Percentiles rank a stretch among this genome's conserved stretches.
Conservation (phyloP, 2,888 invertebrate genomes). For the Harpalus rufipes region DNA sequence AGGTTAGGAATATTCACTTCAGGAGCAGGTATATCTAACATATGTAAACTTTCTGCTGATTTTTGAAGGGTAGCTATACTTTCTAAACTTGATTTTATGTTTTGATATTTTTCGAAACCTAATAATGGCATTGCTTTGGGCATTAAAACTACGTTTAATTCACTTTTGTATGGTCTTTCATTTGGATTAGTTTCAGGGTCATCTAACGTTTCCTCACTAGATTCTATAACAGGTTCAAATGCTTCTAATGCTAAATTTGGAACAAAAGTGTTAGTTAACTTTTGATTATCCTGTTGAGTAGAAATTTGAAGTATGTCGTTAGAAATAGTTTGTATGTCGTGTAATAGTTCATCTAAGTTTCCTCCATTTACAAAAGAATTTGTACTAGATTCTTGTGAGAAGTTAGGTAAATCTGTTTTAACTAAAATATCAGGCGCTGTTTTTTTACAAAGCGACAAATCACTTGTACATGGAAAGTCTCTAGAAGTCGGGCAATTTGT, state of each 20-base stretch:
- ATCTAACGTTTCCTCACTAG: neutral
- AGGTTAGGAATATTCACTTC: constrained; percentile 38
- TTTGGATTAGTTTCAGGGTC: constrained; percentile 58
- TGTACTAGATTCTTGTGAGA: constrained; percentile 69
- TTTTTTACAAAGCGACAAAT: constrained; percentile 36
- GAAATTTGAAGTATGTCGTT: constrained; percentile 74
- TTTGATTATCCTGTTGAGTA: constrained; percentile 27
- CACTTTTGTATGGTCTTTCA: constrained; percentile 75
- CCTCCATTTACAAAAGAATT: constrained; percentile 80
- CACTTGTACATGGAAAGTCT: neutral
- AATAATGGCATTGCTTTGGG: constrained; percentile 77
- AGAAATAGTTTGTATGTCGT: constrained; percentile 83
- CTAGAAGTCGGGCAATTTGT: neutral
- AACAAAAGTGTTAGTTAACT: constrained; percentile 28
- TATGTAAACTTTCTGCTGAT: constrained; percentile 56
- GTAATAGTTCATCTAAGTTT: constrained; percentile 84
- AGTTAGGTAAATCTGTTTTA: constrained; percentile 54
- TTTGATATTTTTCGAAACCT: constrained; percentile 76
- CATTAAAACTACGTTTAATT: constrained; percentile 76
- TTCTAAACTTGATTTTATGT: constrained; percentile 74
- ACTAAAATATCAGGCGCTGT: constrained; percentile 58
- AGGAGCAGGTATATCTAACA: constrained; percentile 35
- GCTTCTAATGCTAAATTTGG: constrained; percentile 11
- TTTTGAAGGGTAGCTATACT: constrained; percentile 71
- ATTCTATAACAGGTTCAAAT: constrained; percentile 15